Percentiles rank a stretch among this genome's conserved stretches.
Evolutionary conservation across 2,888 invertebrate genomes (phyloP).

Genomic region (Scaptomyza cyrtandrae): DNA sequence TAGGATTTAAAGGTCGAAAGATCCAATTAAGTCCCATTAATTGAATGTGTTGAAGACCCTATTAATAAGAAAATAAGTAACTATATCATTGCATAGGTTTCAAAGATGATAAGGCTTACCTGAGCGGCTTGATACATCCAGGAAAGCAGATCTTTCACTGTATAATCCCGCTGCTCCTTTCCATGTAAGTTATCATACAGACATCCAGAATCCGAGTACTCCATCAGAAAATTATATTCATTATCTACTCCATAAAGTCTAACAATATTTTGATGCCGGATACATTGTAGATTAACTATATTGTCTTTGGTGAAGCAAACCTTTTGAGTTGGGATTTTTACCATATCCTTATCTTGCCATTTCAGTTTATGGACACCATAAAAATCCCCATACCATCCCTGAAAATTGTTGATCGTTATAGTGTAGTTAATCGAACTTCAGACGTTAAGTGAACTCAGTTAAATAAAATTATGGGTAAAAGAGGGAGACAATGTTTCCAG

Average conservation of each 20-base stretch:
- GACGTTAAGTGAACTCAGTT: too few relatives aligned
- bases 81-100: not conserved
- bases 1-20: not conserved
- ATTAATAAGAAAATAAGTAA: not conserved
- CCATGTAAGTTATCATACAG: slow-evolving; percentile 1
- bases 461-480: too few relatives aligned
- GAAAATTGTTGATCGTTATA: too few relatives aligned
- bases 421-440: too few relatives aligned
- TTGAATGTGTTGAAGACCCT: not conserved
- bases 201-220: slow-evolving; percentile 8
- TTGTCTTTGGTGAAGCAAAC: too few relatives aligned
- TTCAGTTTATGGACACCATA: too few relatives aligned
- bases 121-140: not conserved
- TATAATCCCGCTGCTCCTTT: not conserved
- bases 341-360: too few relatives aligned
- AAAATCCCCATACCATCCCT: too few relatives aligned
- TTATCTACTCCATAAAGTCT: not conserved
- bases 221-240: not conserved
- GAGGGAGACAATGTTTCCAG: too few relatives aligned
- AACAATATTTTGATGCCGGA: not conserved
- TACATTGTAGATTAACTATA: too few relatives aligned
- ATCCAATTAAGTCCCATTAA: not conserved
- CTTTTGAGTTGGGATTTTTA: too few relatives aligned
- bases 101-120: not conserved
- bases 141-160: not conserved